Evolutionary conservation across 2,888 invertebrate genomes (phyloP), one percentile per base, ranked within the genome.

Genomic region (Oscheius onirici): DNA sequence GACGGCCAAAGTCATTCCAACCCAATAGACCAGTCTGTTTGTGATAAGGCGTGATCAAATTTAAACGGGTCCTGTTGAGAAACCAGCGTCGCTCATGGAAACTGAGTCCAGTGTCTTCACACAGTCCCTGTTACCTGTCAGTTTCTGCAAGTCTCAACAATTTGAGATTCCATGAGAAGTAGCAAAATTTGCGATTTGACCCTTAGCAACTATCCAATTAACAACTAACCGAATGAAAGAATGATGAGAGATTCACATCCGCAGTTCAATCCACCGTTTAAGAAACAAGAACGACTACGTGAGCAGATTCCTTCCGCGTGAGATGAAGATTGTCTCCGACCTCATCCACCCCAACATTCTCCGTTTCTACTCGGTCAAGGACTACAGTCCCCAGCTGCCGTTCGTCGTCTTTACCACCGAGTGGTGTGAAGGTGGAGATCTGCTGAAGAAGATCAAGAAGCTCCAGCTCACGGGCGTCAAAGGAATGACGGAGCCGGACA

Each of bases 321-420:
- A 94, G 88, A 89, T 94, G 73, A 92, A 93, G 81, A 92, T 94
- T 65, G 89, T 94, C 68, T 91, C 92, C 51, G 91, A 92, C 79
- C 88, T 94, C 54, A 92, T 92, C 85, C 94, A 94, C 87, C 93
- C 93, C 0, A 92, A 94, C 87, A 91, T 94, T 24, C 91, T 94
- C 6, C 91, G 92, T 86, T 91, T 93, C 26, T 92, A 92, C 80
- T 92, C 92, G 85, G 82, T 83, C 40, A 52, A 52, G 13, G 60
- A 60, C 24, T 55, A 26, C 28, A 15, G 55, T 28, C 15, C 24
- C 22, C 3, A 15, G 1, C 24, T 60, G n/a, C 60, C 60, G 2
- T 60, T 92, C 87, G 93, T 93, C 10, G 88, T 88, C 76, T 88
- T 90, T 58, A 87, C 88, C 17, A 88, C 89, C 87, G 90, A 90